Evolutionary conservation across 2,888 invertebrate genomes (phyloP).

Genomic region (Eupithecia subfuscata): DNA sequence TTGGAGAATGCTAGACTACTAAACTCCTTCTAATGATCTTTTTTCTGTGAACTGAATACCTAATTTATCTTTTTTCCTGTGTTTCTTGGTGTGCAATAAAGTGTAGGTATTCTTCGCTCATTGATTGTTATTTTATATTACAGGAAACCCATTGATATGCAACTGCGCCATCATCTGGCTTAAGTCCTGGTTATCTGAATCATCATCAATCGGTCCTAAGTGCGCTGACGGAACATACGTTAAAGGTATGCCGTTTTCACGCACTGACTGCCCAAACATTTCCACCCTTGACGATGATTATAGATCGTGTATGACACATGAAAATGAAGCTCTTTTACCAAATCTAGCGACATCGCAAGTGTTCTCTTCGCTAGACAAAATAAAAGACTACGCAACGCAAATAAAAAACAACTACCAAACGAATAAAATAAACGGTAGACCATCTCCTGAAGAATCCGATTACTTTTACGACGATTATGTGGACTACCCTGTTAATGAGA

Average conservation of each 20-base stretch:
- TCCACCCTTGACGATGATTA: slow-evolving; percentile 80
- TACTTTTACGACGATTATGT: slow-evolving; percentile 93
- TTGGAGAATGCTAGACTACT: background rate
- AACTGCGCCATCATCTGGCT: slow-evolving; percentile 93
- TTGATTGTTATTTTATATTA: slow-evolving; percentile 44
- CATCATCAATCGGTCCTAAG: slow-evolving; percentile 89
- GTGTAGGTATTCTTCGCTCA: background rate
- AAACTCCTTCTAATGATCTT: background rate
- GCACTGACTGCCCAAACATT: slow-evolving; percentile 86
- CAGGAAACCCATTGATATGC: slow-evolving; percentile 93
- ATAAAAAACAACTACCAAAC: slow-evolving; percentile 73
- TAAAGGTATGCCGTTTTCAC: slow-evolving; percentile 88
- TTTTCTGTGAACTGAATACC: too few species aligned
- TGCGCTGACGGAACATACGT: slow-evolving; percentile 91
- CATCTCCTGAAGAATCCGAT: slow-evolving; percentile 90
- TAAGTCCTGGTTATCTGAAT: slow-evolving; percentile 91
- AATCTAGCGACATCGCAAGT: slow-evolving; percentile 84
- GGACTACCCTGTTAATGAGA: slow-evolving; percentile 89
- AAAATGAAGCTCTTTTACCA: slow-evolving; percentile 85
- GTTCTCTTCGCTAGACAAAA: slow-evolving; percentile 84
- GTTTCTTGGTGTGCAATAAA: too few species aligned
- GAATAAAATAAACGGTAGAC: slow-evolving; percentile 82
- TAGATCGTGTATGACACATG: slow-evolving; percentile 86
- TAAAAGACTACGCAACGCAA: slow-evolving; percentile 75
- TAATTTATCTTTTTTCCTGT: too few species aligned